Evolutionary conservation across 2,113 vertebrate species (phyloP), one percentile per base, ranked within the genome.

Genomic region (Picathartes gymnocephalus): DNA sequence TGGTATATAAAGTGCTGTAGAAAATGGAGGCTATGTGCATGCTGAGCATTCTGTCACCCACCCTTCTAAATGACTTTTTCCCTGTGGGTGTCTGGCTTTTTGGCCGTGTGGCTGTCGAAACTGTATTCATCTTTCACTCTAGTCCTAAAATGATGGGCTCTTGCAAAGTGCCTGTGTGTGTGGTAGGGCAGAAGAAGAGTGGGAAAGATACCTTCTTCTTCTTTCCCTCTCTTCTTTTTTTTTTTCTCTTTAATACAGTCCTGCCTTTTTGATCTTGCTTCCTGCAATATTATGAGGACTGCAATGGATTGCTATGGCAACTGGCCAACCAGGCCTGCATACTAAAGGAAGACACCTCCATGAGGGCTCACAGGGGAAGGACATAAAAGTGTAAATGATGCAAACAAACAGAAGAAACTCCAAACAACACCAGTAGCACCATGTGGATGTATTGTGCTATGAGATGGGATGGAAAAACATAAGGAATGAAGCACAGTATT

Each of bases 271-370:
- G 90, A 96, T 97, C 90, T 93, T 79, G 56, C 85, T 95, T 96
- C 86, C 85, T 95, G 94, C 83, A 87, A 73, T 84, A 93, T 93
- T 95, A 92, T 61, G 95, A 97, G 88, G 85, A 81, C 90, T 85
- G 91, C 76, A 81, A 66, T 94, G 93, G 90, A 97, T 97, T 95
- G 90, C 97, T 97, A 98, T 98, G 96, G 97, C 97, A 98, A 98
- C 97, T 89, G 81, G 96, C 94, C 95, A 98, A 57, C 88, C 92
- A 95, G 93, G 82, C 74, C 97, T 98, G 98, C 98, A 98, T 98
- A 97, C 95, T 95, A 96, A 97, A 93, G 81, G 91, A 89, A 81
- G 86, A 73, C 30, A 79, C 84, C 74, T 95, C 85, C 79, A 66
- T 25, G 64, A 93, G 82, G 50, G 76, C 70, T 92, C 74, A 68